A percentile compares a stretch with the other conserved stretches of the same genome.
Conservation (phyloP, 2,113 vertebrate species). For the Scomber scombrus region DNA sequence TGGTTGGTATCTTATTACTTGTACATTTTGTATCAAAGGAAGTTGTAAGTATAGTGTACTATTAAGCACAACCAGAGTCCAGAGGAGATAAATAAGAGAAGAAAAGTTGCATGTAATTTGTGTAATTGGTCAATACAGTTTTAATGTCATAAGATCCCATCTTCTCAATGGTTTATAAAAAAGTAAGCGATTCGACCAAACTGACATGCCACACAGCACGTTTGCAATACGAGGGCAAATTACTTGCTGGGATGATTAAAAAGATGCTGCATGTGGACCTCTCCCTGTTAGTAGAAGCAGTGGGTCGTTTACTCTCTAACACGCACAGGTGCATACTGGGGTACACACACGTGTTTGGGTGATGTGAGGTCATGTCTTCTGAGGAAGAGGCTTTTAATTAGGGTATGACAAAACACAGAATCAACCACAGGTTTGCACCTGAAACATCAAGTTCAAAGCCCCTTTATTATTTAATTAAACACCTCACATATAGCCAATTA, state of each 20-base stretch:
- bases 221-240: constrained; percentile 30
- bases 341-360: constrained; percentile 19
- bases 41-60: background rate
- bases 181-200: constrained; percentile 11
- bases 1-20: background rate
- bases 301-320: constrained; percentile 15
- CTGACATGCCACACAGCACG: background rate
- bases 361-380: constrained; percentile 39
- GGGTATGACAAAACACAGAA: constrained; percentile 47
- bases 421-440: constrained; percentile 50
- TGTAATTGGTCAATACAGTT: background rate
- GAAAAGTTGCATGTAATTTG: background rate
- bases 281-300: constrained; percentile 33
- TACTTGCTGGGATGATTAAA: constrained; percentile 31
- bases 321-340: constrained; percentile 2
- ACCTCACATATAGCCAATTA: constrained; percentile 65
- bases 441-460: constrained; percentile 51
- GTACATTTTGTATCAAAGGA: background rate
- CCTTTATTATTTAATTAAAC: constrained; percentile 69
- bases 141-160: background rate
- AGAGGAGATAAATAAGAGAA: background rate
- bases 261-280: constrained; percentile 12
- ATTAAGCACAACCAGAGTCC: background rate
- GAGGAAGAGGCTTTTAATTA: constrained; percentile 68
- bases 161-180: background rate